Evolutionary conservation across 2,888 invertebrate species (phyloP).

Genomic region (Helleia helle): DNA sequence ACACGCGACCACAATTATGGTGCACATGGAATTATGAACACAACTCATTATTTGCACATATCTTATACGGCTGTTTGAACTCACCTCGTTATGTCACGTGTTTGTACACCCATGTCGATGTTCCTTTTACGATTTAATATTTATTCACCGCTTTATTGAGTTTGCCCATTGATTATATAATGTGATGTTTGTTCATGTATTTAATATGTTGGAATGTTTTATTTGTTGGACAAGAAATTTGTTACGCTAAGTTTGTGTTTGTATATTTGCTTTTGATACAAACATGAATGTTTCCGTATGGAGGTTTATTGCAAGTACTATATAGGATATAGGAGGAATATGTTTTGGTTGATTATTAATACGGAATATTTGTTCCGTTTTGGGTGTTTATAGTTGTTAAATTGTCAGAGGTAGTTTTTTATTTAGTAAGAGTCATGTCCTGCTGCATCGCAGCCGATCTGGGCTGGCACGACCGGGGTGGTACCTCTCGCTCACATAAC

Average conservation of each 20-base stretch:
- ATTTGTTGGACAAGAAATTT: too few species aligned
- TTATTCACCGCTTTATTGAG: slow-evolving; percentile 23
- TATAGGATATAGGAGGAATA: too few species aligned
- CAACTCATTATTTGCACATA: slow-evolving; percentile 28
- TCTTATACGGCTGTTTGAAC: slow-evolving; percentile 39
- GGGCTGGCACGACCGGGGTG: too few species aligned
- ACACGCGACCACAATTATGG: slow-evolving; percentile 11
- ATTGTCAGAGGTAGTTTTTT: too few species aligned
- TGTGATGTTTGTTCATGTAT: slow-evolving; percentile 12
- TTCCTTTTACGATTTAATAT: slow-evolving; percentile 24
- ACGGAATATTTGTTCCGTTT: too few species aligned
- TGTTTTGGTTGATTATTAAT: too few species aligned
- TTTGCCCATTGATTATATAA: slow-evolving; percentile 26
- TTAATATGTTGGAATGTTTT: slow-evolving; percentile 3
- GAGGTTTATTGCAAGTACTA: too few species aligned
- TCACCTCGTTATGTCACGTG: slow-evolving; percentile 54
- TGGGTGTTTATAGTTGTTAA: too few species aligned
- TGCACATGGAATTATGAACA: slow-evolving; percentile 7
- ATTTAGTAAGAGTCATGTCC: too few species aligned
- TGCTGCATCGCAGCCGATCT: too few species aligned
- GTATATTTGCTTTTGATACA: neutral
- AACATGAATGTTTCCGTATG: too few species aligned
- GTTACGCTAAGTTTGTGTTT: neutral
- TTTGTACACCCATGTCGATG: slow-evolving; percentile 39
- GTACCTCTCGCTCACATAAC: too few species aligned